These are phyloP conservation scores for Pocillopora grandis DNA, from an alignment of 92 coral and sea anemone genomes.

Conservation along the genomic window DNA sequence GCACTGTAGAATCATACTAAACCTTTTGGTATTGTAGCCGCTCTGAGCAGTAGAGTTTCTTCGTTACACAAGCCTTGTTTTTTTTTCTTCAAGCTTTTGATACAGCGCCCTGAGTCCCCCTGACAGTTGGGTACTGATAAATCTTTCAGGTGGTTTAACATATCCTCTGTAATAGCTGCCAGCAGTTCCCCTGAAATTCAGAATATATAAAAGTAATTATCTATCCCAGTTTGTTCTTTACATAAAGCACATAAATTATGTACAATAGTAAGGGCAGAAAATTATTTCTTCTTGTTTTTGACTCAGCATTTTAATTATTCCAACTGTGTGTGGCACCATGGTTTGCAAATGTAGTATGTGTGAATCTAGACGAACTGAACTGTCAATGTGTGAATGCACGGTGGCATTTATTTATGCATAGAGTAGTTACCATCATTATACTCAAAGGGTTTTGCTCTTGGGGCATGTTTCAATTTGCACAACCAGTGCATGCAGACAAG, in stretches of 20 bases:
- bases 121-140: constrained; percentile 63
- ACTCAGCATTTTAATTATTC: not conserved
- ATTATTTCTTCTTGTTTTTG: not conserved
- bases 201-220: no score
- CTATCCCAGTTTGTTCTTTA: not conserved
- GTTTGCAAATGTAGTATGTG: no score
- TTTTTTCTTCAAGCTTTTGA: constrained; percentile 21
- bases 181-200: not conserved
- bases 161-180: not conserved
- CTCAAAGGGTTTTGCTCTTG: no score
- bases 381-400: no score
- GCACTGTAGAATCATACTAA: no score
- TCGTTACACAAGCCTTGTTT: not conserved
- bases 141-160: constrained; percentile 61
- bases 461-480: no score
- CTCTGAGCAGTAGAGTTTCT: no score
- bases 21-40: no score
- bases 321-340: not conserved
- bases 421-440: no score
- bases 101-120: constrained; percentile 68
- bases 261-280: not conserved
- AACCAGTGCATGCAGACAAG: no score
- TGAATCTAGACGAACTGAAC: no score
- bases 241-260: not conserved
- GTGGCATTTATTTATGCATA: no score